Conservation (phyloP, 2,113 vertebrate species). For the Prolemur simus region DNA sequence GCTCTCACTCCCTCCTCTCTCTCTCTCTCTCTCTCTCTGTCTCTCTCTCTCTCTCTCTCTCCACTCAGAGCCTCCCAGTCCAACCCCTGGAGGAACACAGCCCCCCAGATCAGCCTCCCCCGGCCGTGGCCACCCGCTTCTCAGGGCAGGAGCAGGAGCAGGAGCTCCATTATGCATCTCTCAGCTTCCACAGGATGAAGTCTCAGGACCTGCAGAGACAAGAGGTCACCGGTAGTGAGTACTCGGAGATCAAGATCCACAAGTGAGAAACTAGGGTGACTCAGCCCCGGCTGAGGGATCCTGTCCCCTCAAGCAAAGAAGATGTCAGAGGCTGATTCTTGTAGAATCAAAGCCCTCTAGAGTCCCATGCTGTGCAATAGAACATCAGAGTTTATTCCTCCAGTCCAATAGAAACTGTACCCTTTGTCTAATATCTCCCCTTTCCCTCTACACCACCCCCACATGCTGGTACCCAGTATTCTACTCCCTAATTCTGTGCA, state of each 20-base stretch:
- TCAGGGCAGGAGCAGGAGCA: background rate
- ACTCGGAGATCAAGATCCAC: background rate
- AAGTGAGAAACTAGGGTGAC: background rate
- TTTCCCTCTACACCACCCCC: background rate
- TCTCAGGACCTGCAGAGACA: accelerated
- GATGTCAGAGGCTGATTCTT: background rate
- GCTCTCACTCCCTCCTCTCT: background rate
- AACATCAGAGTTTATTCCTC: background rate
- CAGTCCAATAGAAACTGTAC: background rate
- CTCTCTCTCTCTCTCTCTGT: too few relatives aligned
- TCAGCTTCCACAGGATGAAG: background rate
- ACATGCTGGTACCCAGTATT: too few relatives aligned
- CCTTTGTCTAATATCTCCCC: background rate
- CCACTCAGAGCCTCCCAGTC: background rate
- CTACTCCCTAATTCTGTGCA: too few relatives aligned
- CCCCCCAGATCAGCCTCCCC: too few relatives aligned
- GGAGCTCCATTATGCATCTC: background rate
- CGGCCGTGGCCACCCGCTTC: too few relatives aligned
- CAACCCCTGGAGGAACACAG: background rate
- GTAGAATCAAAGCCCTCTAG: background rate
- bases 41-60: background rate
- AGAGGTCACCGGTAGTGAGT: background rate
- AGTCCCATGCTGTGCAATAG: background rate
- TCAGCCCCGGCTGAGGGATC: background rate
- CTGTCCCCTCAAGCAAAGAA: background rate